Percentiles rank a stretch among this genome's conserved stretches.
Evolutionary conservation across 2,797 vertebrate genomes (phyloP).

Genomic region (Aselliscus stoliczkanus): DNA sequence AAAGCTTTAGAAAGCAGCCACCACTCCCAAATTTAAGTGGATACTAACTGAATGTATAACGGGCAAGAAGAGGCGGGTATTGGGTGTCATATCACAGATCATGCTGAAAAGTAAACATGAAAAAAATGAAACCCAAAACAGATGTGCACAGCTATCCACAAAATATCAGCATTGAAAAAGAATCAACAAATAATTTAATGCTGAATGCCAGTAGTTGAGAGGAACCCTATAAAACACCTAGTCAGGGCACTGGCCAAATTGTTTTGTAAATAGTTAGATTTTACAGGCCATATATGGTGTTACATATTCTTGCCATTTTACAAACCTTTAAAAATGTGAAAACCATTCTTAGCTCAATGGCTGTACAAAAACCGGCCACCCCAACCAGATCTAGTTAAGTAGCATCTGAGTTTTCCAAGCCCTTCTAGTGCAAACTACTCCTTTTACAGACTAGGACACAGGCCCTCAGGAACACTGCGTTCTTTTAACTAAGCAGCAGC

Average conservation of each 20-base stretch:
- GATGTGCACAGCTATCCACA: not conserved
- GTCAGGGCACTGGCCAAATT: not conserved
- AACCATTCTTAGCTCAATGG: not conserved
- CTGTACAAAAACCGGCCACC: not conserved
- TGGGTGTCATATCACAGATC: not conserved
- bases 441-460: not conserved
- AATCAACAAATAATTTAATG: not conserved
- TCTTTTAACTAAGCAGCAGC: not conserved
- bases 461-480: not conserved
- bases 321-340: not conserved
- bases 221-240: not conserved
- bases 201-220: not conserved
- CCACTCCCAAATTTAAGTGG: not conserved
- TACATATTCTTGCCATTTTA: not conserved
- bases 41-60: not conserved
- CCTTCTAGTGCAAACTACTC: not conserved
- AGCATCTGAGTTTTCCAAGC: not conserved
- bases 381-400: not conserved
- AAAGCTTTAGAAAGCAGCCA: not conserved
- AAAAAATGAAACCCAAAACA: not conserved
- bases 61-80: not conserved
- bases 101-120: not conserved
- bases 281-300: not conserved
- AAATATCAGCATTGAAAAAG: not conserved
- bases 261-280: not conserved